These are phyloP conservation scores for Psephotus haematonotus DNA, from an alignment of 2,113 vertebrate species.

Conservation along the genomic window DNA sequence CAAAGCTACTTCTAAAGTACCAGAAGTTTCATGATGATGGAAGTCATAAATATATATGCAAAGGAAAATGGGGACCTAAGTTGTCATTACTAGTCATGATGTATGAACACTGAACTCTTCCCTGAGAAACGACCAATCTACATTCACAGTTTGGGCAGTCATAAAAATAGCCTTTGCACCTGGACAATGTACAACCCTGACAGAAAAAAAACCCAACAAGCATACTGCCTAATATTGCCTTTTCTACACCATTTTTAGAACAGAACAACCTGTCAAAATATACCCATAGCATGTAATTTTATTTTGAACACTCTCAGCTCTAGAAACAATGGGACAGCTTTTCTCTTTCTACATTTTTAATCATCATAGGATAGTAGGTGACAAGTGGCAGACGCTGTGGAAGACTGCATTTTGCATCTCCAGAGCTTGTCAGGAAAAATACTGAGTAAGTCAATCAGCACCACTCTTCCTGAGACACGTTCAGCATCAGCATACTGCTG, in stretches of 20 bases:
- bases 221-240: background rate
- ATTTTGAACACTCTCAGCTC: background rate
- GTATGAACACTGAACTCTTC: background rate
- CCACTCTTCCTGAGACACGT: background rate
- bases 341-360: conserved; percentile 17
- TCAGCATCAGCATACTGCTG: background rate
- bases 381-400: background rate
- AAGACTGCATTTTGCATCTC: conserved; percentile 7
- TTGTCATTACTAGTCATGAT: background rate
- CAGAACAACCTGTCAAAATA: background rate
- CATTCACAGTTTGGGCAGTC: background rate
- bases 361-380: background rate
- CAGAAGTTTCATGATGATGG: background rate
- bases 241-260: background rate
- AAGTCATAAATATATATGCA: background rate
- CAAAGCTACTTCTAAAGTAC: background rate
- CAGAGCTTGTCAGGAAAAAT: background rate
- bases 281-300: background rate
- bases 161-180: background rate
- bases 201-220: background rate
- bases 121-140: background rate
- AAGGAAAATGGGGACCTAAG: background rate
- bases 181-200: background rate
- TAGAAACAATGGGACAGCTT: conserved; percentile 4
- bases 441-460: background rate